Percentiles rank a stretch among this genome's conserved stretches.
Evolutionary conservation across 2,797 vertebrate genomes (phyloP).

Genomic region (Sorex maritimensis): DNA sequence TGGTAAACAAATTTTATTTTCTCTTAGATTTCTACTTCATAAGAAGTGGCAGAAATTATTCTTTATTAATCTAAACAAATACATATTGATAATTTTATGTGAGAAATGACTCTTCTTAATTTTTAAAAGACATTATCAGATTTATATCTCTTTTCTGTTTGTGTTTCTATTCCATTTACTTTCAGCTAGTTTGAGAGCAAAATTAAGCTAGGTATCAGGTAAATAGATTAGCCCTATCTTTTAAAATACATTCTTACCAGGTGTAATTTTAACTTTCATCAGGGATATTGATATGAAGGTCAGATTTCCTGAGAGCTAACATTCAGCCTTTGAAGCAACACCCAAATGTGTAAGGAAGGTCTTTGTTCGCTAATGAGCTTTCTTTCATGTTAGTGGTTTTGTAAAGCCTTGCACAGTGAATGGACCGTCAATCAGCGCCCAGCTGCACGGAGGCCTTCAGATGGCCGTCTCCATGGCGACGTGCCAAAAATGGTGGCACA

Average conservation of each 20-base stretch:
- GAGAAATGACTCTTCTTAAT: slow-evolving; percentile 23
- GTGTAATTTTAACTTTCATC: not conserved
- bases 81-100: not conserved
- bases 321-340: slow-evolving; percentile 55
- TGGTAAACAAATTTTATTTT: not conserved
- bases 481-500: slow-evolving; percentile 72
- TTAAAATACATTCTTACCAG: slow-evolving; percentile 3
- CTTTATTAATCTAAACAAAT: not conserved
- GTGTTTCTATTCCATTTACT: not conserved
- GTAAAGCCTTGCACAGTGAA: slow-evolving; percentile 73
- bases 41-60: not conserved
- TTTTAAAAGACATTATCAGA: not conserved
- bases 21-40: not conserved
- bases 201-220: not conserved
- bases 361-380: slow-evolving; percentile 77
- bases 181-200: slow-evolving; percentile 13
- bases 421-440: slow-evolving; percentile 76
- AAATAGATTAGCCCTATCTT: not conserved
- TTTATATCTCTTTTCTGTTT: not conserved
- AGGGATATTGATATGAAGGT: slow-evolving; percentile 54
- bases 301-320: slow-evolving; percentile 51
- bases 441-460: slow-evolving; percentile 60
- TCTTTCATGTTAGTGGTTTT: slow-evolving; percentile 70
- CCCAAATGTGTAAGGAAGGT: slow-evolving; percentile 22
- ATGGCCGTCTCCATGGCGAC: slow-evolving; percentile 84